Evolutionary conservation across 2,888 invertebrate species (phyloP).

Genomic region (Ormyrus thymus): DNA sequence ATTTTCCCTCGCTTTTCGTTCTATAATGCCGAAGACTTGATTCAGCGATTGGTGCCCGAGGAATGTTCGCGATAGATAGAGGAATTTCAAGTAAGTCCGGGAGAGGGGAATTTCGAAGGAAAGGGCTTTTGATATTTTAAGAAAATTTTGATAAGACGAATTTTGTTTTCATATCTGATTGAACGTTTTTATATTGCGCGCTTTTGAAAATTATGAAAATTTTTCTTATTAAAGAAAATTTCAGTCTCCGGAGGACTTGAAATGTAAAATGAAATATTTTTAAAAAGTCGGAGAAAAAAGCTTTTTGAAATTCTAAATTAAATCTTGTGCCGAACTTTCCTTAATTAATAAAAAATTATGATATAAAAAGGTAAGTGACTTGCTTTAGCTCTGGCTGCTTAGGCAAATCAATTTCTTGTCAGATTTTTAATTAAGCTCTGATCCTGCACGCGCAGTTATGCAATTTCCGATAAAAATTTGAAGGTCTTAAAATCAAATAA

Average conservation of each 20-base stretch:
- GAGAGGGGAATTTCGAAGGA: background rate
- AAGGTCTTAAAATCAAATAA: too few species aligned
- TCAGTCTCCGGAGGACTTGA: too few species aligned
- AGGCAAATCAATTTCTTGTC: too few species aligned
- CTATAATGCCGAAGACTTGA: conserved; percentile 31
- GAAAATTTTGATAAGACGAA: conserved; percentile 5
- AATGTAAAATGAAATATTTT: background rate
- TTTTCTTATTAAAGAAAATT: background rate
- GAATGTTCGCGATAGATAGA: conserved; percentile 31
- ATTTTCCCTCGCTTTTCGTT: conserved; percentile 13
- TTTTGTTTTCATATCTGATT: background rate
- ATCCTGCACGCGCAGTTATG: too few species aligned
- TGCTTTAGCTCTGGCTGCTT: too few species aligned
- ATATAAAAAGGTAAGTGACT: too few species aligned
- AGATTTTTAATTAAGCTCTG: too few species aligned
- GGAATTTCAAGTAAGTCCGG: conserved; percentile 11
- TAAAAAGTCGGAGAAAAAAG: background rate
- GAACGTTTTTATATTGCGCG: background rate
- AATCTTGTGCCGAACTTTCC: too few species aligned
- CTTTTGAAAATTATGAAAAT: background rate
- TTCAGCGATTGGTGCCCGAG: conserved; percentile 27
- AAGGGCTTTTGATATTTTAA: background rate
- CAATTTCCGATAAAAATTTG: too few species aligned
- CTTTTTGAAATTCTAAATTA: too few species aligned
- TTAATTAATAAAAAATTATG: too few species aligned